These are phyloP conservation scores for Cepaea nemoralis DNA, from an alignment of 1,140 invertebrate genomes.

Conservation along the genomic window DNA sequence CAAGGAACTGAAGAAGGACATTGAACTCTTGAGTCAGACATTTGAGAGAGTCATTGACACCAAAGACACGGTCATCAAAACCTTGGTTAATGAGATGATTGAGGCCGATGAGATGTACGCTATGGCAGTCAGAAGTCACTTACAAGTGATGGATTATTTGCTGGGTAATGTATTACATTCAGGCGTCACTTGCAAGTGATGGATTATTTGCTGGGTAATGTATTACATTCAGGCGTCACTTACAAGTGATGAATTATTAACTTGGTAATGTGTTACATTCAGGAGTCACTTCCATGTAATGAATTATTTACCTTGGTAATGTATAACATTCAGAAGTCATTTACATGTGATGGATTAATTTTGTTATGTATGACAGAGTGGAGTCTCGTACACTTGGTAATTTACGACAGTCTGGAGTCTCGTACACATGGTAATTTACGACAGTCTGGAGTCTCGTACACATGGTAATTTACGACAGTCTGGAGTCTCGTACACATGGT, in stretches of 20 bases:
- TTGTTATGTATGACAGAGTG: too few relatives aligned
- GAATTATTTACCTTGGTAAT: too few relatives aligned
- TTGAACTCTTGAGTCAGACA: conserved; percentile 74
- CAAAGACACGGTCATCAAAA: conserved; percentile 72
- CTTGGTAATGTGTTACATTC: too few relatives aligned
- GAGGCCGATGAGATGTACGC: conserved; percentile 72
- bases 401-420: too few relatives aligned
- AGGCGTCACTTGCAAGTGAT: background rate
- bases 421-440: too few relatives aligned
- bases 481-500: too few relatives aligned
- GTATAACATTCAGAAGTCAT: background rate
- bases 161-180: conserved; percentile 54
- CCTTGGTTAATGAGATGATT: conserved; percentile 68
- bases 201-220: too few relatives aligned
- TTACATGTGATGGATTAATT: too few relatives aligned
- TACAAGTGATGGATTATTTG: conserved; percentile 70
- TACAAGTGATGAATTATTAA: background rate
- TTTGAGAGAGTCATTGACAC: conserved; percentile 73
- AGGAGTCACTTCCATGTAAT: background rate
- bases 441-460: too few relatives aligned
- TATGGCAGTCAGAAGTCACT: conserved; percentile 71
- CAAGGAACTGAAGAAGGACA: conserved; percentile 92
- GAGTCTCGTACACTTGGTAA: too few relatives aligned
- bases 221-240: background rate
- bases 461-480: too few relatives aligned